Evolutionary conservation across 2,113 vertebrate genomes (phyloP), one percentile per base, ranked within the genome.

Genomic region (Dendrocopos noguchii): DNA sequence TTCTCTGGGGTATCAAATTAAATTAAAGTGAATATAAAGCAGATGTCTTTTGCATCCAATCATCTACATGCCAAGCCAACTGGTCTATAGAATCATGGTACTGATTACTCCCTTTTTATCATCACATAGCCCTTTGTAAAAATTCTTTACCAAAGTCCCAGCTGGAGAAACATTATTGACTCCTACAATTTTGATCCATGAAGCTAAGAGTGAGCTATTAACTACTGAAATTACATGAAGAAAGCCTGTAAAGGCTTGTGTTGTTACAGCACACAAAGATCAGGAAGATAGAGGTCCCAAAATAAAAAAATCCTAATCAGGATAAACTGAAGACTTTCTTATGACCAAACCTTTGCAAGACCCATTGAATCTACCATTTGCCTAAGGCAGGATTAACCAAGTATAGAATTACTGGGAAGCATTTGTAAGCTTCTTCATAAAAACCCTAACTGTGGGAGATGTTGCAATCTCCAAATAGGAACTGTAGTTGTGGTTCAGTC

Each of bases 31-130:
- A 21, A 70, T 80, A 72, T 61, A 75, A 86, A 90, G 21, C 74
- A 90, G 77, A 92, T 72, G 63, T 59, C n/a, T 93, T 90, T 50
- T 95, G 52, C 29, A 59, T 76, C 39, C 13, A 84, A 24, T 73
- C 60, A 57, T 88, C 66, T 39, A 5, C 34, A 24, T 72, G 29
- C 66, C 55, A 84, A 79, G 27, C 9, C 59, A 79, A 70, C 29
- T 70, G 31, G 9, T 84, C 27, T 88, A 52, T 28, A 77, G 74
- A 79, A 84, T 66, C 42, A 25, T 4, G 4, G 16, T 77, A 72
- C n/a, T 91, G 80, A 90, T 96, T 86, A 61, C 7, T 70, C n/a
- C 24, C 8, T 84, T 93, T 93, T 92, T 59, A 84, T 67, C 25
- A 13, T 87, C 8, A 3, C 13, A 36, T 57, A 9, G 7, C 52